phyloP scores from a whole-genome alignment of 2,888 invertebrate species.

The Mesorhabditis belari region DNA sequence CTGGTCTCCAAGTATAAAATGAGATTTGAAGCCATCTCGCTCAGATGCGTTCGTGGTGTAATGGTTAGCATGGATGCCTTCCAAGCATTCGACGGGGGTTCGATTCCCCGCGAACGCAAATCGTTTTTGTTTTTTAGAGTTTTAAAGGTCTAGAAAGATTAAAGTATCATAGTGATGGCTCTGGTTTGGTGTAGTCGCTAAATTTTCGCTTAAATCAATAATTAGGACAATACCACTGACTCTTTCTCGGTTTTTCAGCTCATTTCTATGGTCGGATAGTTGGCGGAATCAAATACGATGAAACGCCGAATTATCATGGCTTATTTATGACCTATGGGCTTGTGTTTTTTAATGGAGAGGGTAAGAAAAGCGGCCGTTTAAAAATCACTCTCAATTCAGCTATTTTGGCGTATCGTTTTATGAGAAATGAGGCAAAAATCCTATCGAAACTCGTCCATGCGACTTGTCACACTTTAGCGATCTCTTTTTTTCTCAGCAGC shows the following conservation, averaged over 20 bases:
- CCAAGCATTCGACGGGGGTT: constrained; percentile 30
- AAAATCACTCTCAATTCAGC: constrained; percentile 29
- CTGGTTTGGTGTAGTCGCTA: too few relatives aligned
- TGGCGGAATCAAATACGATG: not conserved
- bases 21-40: too few relatives aligned
- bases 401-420: constrained; percentile 35
- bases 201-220: too few relatives aligned
- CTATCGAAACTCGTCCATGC: constrained; percentile 36
- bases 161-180: too few relatives aligned
- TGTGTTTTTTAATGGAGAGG: constrained; percentile 46
- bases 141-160: too few relatives aligned
- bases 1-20: too few relatives aligned
- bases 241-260: too few relatives aligned
- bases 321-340: constrained; percentile 34
- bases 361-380: constrained; percentile 9
- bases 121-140: too few relatives aligned
- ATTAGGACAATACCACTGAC: too few relatives aligned
- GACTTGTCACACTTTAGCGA: constrained; percentile 23
- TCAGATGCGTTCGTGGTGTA: constrained; percentile 29
- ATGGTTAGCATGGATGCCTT: constrained; percentile 32
- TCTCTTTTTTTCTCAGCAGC: constrained; percentile 25
- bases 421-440: constrained; percentile 32
- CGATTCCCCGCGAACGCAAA: constrained; percentile 24
- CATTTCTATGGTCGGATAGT: not conserved
- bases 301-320: constrained; percentile 17